A percentile compares a stretch with the other conserved stretches of the same genome.
Evolutionary conservation across 1,140 invertebrate species (phyloP).

Genomic region (Bombus vancouverensis): DNA sequence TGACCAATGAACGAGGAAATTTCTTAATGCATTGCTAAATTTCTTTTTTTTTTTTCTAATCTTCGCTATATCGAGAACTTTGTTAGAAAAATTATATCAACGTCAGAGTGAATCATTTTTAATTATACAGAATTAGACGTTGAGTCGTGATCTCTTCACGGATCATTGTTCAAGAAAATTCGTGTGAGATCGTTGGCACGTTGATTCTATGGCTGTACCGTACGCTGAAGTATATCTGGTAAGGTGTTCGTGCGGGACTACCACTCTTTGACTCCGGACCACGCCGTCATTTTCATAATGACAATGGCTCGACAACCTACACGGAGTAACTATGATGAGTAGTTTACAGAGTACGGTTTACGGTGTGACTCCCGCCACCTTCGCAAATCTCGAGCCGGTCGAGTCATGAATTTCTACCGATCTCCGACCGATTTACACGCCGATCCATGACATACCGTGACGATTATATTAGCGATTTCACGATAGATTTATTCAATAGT

Average conservation of each 20-base stretch:
- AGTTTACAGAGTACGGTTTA: slow-evolving; percentile 61
- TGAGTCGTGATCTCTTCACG: not conserved
- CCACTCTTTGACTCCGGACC: slow-evolving; percentile 60
- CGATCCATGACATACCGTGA: slow-evolving; percentile 32
- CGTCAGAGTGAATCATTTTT: not conserved
- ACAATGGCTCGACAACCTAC: slow-evolving; percentile 70
- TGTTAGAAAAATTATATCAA: too few relatives aligned
- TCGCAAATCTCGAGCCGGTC: slow-evolving; percentile 59
- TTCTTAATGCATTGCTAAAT: too few relatives aligned
- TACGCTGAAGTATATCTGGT: slow-evolving; percentile 4
- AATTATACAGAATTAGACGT: not conserved
- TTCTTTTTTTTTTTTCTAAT: too few relatives aligned
- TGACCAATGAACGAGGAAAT: too few relatives aligned
- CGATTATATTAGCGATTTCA: slow-evolving; percentile 30
- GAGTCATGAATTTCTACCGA: slow-evolving; percentile 31
- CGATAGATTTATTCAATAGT: not conserved
- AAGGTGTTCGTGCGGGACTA: slow-evolving; percentile 54
- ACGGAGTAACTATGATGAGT: slow-evolving; percentile 60
- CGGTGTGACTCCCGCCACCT: slow-evolving; percentile 63
- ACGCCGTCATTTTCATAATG: slow-evolving; percentile 72
- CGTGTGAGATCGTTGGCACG: not conserved
- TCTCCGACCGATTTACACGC: slow-evolving; percentile 14
- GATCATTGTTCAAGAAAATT: not conserved
- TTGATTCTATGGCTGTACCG: not conserved
- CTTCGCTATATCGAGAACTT: too few relatives aligned